A percentile compares a stretch with the other conserved stretches of the same genome.
Conservation (phyloP, 1,140 invertebrate genomes). For the Vanessa atalanta region DNA sequence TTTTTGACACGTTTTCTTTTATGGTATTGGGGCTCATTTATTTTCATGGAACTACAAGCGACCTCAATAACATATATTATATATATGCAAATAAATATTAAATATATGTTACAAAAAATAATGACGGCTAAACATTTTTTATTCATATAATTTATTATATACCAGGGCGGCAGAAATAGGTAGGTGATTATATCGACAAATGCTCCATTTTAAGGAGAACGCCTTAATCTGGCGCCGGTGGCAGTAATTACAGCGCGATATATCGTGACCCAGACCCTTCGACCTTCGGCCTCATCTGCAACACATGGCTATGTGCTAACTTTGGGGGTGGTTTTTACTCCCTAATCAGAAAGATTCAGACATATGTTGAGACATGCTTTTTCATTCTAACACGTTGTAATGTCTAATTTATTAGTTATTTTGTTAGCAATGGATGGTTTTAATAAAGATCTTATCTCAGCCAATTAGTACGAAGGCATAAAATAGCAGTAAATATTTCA, state of each 20-base stretch:
- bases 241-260: conserved; percentile 67
- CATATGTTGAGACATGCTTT: background rate
- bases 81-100: background rate
- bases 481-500: conserved; percentile 66
- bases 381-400: too few species aligned
- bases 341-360: background rate
- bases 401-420: background rate
- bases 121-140: background rate
- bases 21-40: background rate
- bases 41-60: background rate
- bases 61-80: too few species aligned
- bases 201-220: conserved; percentile 60
- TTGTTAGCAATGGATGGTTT: background rate
- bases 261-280: conserved; percentile 63
- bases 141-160: background rate
- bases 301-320: conserved; percentile 69
- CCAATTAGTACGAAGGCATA: conserved; percentile 19
- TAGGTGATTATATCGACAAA: conserved; percentile 31
- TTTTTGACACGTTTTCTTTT: background rate
- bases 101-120: background rate
- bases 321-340: conserved; percentile 43
- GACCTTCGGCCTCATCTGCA: conserved; percentile 61
- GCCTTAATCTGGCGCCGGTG: conserved; percentile 65
- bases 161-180: conserved; percentile 1
- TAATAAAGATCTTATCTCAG: conserved; percentile 19